Percentiles rank a stretch among this genome's conserved stretches.
Evolutionary conservation across 2,888 invertebrate species (phyloP).

Genomic region (Phyto melanocephala): DNA sequence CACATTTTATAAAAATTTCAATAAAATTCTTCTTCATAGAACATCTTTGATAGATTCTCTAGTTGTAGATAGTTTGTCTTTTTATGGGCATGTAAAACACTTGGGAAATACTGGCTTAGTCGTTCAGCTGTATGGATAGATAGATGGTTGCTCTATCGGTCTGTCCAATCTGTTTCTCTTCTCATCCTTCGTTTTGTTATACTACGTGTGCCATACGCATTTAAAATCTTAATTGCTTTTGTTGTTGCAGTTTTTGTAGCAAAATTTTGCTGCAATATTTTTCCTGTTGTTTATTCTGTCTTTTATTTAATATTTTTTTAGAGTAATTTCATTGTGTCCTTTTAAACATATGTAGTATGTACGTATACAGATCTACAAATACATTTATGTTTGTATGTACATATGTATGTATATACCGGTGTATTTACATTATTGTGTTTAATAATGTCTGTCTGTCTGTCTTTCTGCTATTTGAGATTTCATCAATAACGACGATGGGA

Average conservation of each 20-base stretch:
- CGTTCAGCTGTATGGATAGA: not conserved
- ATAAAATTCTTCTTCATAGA: no score
- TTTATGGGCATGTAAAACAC: no score
- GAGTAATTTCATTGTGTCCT: conserved; percentile 35
- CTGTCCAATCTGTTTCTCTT: conserved; percentile 6
- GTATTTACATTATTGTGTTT: conserved; percentile 44
- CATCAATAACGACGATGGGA: conserved; percentile 39
- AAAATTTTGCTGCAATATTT: conserved; percentile 28
- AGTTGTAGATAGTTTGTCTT: not conserved
- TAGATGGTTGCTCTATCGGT: conserved; percentile 10
- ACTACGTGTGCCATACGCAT: conserved; percentile 58
- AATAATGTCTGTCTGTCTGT: not conserved
- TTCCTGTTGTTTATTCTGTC: not conserved
- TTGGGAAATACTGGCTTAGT: not conserved
- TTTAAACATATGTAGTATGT: not conserved
- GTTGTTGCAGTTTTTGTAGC: conserved; percentile 17
- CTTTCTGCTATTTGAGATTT: conserved; percentile 46
- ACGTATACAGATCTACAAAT: no score
- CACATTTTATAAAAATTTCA: no score
- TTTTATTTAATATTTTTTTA: not conserved
- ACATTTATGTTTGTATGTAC: no score
- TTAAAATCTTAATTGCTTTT: conserved; percentile 64
- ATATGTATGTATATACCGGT: conserved; percentile 2
- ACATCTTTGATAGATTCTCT: no score
- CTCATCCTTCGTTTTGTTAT: not conserved